Percentiles rank a stretch among this genome's conserved stretches.
phyloP scores from a whole-genome alignment of 2,113 vertebrate genomes.

The Lampris megalopsis region DNA sequence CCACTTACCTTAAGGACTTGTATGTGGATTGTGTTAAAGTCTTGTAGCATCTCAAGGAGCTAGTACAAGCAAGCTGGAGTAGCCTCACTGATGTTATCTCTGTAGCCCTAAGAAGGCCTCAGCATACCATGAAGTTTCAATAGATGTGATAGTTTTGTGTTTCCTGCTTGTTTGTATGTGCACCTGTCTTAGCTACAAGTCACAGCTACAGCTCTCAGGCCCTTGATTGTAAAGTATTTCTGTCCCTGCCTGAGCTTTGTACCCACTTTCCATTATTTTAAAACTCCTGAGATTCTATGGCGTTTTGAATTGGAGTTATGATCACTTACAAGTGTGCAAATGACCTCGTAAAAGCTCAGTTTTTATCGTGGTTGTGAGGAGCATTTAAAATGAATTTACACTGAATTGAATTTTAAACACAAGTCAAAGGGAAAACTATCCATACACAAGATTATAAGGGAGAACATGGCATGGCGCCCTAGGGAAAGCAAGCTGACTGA shows the following conservation, averaged over 20 bases:
- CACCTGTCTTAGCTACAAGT: constrained; percentile 59
- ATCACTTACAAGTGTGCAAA: constrained; percentile 10
- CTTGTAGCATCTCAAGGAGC: constrained; percentile 54
- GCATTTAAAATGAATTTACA: constrained; percentile 58
- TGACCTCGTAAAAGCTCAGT: constrained; percentile 28
- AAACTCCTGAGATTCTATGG: constrained; percentile 44
- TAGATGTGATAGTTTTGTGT: constrained; percentile 62
- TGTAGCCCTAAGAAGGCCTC: constrained; percentile 31
- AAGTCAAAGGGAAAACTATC: constrained; percentile 63
- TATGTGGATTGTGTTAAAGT: constrained; percentile 51
- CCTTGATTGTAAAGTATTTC: constrained; percentile 64
- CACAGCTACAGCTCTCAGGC: constrained; percentile 44
- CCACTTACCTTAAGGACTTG: constrained; percentile 70
- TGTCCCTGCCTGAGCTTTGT: constrained; percentile 46
- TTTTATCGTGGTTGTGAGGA: constrained; percentile 45
- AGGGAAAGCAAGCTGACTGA: constrained; percentile 21
- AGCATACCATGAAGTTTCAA: constrained; percentile 28
- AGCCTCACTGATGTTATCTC: constrained; percentile 17
- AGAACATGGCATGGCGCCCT: constrained; percentile 40
- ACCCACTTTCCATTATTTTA: constrained; percentile 28
- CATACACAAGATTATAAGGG: constrained; percentile 56
- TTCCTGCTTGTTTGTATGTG: constrained; percentile 54
- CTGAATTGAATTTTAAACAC: constrained; percentile 43
- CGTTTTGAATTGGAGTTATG: constrained; percentile 38
- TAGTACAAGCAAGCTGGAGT: constrained; percentile 44